Conservation (phyloP, 64 coral and sea anemone genomes). For the Actinia equina region DNA sequence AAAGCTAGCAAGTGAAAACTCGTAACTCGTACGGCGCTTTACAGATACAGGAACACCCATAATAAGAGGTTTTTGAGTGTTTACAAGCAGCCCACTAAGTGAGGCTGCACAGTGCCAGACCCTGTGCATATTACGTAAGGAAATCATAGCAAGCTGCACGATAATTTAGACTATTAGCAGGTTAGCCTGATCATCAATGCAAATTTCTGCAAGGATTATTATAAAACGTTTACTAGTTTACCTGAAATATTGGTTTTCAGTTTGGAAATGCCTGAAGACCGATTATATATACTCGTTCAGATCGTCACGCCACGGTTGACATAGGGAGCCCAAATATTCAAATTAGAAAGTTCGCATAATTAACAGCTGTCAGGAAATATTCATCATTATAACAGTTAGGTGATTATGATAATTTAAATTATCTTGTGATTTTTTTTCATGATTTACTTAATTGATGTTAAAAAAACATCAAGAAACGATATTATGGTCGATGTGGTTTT, state of each 20-base stretch:
- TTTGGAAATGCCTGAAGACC: no score
- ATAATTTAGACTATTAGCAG: background rate
- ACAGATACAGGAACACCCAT: slow-evolving; percentile 33
- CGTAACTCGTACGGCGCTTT: slow-evolving; percentile 10
- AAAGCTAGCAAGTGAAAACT: slow-evolving; percentile 51
- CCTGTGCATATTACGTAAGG: background rate
- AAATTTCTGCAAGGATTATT: no score
- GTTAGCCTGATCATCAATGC: background rate
- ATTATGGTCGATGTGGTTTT: no score
- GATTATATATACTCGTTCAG: no score
- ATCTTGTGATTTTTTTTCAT: no score
- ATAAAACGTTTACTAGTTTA: no score
- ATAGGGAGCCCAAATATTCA: no score
- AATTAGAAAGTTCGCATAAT: background rate
- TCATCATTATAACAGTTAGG: background rate
- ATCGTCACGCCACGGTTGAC: no score
- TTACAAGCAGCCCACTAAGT: background rate
- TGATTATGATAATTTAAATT: no score
- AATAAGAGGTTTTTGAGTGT: background rate
- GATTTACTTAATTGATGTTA: no score
- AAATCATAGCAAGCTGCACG: background rate
- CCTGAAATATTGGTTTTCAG: no score
- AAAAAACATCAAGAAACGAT: no score
- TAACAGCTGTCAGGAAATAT: background rate
- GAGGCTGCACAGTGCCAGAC: background rate